Base-by-base conservation (phyloP, 2,797 vertebrate genomes). In the Leucoraja ocellata region DNA sequence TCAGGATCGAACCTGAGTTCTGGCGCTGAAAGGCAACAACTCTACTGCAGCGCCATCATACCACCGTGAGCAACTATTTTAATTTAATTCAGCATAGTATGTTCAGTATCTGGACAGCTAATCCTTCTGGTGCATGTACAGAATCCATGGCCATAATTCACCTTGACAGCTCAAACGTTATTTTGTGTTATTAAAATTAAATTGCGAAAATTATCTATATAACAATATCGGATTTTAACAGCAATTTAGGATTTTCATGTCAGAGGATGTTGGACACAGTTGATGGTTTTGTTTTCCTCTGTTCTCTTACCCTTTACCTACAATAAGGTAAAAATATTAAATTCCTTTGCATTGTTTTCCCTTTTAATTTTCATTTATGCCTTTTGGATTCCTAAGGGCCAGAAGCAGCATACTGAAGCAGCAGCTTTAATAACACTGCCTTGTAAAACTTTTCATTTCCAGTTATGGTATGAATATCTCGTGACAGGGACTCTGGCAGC, bases 361-460 rank as follows among this genome's bases (percentile, higher is more conserved):
- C 25, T 86, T 86, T 63, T n/a, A 86, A 63, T n/a, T 32, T 86
- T 28, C 13, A n/a, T 86, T 86, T n/a, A 61, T 32, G 11, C 28
- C 54, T 63, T 73, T 16, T 63, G 54, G 58, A 32, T 1, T 58
- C 28, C 58, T 6, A 0, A n/a, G 21, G 21, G 54, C 28, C 58
- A 61, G 83, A 63, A 61, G 58, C 1, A 63, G 58, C 54, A 63
- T 4, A 23, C 39, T 81, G 16, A 14, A n/a, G 1, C 28, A 5
- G 58, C 83, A 86, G 25, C 4, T 63, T 86, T 63, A 86, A 86
- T 86, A 86, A 63, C 28, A 16, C 54, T 86, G 83, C 58, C 83
- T 63, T 86, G 83, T 86, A 63, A 86, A n/a, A 86, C n/a, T 63
- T 86, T 86, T 63, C 83, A 86, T 86, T n/a, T 86, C 83, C 4